A percentile compares a stretch with the other conserved stretches of the same genome.
These are phyloP conservation scores for Linurgus olivaceus DNA, from an alignment of 2,797 vertebrate genomes.

Conservation along the genomic window DNA sequence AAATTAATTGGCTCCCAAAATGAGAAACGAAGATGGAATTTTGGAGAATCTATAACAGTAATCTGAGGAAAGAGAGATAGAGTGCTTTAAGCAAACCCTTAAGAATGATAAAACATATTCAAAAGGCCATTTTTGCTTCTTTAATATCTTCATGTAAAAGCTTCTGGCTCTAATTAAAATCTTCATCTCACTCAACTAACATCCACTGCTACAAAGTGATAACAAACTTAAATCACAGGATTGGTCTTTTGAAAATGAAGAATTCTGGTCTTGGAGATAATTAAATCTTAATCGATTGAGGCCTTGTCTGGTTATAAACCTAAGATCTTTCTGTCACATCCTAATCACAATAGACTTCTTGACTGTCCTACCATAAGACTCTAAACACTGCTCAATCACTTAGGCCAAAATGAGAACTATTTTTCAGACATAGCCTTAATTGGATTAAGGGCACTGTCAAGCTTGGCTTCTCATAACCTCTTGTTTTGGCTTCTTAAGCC, in stretches of 20 bases:
- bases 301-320: background rate
- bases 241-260: background rate
- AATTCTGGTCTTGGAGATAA: background rate
- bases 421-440: background rate
- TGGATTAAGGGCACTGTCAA: background rate
- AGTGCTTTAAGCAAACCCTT: background rate
- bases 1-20: background rate
- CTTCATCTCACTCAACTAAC: background rate
- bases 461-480: background rate
- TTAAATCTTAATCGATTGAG: background rate
- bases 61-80: background rate
- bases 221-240: background rate
- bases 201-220: background rate
- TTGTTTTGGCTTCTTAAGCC: background rate
- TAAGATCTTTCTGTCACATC: background rate
- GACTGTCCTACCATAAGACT: background rate
- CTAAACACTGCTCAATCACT: background rate
- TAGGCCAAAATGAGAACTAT: background rate
- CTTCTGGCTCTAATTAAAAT: constrained; percentile 28
- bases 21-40: background rate
- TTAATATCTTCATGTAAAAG: background rate
- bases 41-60: background rate
- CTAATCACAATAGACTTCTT: background rate
- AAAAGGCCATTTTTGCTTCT: background rate
- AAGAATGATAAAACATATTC: background rate